Percentiles rank a stretch among this genome's conserved stretches.
These are phyloP conservation scores for Cenopis cana DNA, from an alignment of 2,888 invertebrate genomes.

Conservation along the genomic window DNA sequence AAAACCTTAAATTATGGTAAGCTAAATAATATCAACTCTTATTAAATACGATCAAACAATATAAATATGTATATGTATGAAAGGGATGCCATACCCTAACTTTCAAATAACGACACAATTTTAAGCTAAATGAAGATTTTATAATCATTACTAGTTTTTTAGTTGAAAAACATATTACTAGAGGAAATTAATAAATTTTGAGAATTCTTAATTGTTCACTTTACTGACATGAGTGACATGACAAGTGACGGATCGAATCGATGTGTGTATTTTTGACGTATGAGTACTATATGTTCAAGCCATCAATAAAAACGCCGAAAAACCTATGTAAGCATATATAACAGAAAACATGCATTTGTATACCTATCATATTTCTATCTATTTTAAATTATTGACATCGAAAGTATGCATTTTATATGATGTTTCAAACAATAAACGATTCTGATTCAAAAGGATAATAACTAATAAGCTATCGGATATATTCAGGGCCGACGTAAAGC, in stretches of 20 bases:
- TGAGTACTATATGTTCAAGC: not conserved
- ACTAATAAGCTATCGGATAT: no score
- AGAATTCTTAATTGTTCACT: no score
- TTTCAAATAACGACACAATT: slow-evolving; percentile 48
- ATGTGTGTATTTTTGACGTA: no score
- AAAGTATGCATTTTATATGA: no score
- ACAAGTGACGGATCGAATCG: no score
- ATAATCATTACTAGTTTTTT: slow-evolving; percentile 52
- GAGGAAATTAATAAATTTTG: not conserved
- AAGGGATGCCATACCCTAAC: slow-evolving; percentile 41
- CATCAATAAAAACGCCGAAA: slow-evolving; percentile 1
- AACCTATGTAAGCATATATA: no score
- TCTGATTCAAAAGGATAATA: no score
- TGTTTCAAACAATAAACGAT: no score
- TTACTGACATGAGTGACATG: not conserved
- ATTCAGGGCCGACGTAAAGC: not conserved
- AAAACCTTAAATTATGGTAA: slow-evolving; percentile 48
- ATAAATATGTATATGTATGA: slow-evolving; percentile 17
- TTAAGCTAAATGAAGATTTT: slow-evolving; percentile 48
- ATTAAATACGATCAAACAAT: slow-evolving; percentile 14
- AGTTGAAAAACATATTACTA: slow-evolving; percentile 4
- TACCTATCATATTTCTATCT: no score
- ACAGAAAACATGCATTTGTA: no score
- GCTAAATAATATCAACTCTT: slow-evolving; percentile 47
- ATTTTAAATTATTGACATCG: no score